Percentiles rank a stretch among this genome's conserved stretches.
Evolutionary conservation across 2,797 vertebrate genomes (phyloP).

Genomic region (Chromis chromis): DNA sequence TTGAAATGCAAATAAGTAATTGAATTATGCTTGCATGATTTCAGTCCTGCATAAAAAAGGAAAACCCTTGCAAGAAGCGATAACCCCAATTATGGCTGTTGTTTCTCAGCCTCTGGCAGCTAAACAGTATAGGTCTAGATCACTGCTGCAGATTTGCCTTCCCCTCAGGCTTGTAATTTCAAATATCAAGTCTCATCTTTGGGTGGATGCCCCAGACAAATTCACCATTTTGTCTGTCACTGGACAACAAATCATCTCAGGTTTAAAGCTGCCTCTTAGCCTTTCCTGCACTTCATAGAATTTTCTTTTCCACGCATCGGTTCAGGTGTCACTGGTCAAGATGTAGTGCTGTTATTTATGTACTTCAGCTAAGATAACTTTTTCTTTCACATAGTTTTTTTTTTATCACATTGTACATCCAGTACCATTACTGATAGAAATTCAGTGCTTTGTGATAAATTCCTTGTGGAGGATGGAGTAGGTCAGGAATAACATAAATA

Average conservation of each 20-base stretch:
- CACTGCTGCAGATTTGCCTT: constrained; percentile 40
- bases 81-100: constrained; percentile 79
- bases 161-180: constrained; percentile 47
- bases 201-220: constrained; percentile 30
- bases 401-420: constrained; percentile 7
- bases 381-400: constrained; percentile 10
- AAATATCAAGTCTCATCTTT: constrained; percentile 56
- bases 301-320: constrained; percentile 28
- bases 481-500: constrained; percentile 44
- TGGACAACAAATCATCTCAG: constrained; percentile 19
- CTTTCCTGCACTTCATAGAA: constrained; percentile 25
- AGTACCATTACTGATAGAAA: constrained; percentile 10
- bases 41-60: constrained; percentile 61
- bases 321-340: constrained; percentile 52
- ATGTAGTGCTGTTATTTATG: constrained; percentile 33
- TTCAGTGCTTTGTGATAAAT: constrained; percentile 13
- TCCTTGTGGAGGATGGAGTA: constrained; percentile 1
- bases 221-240: constrained; percentile 22
- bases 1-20: constrained; percentile 85
- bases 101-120: constrained; percentile 55
- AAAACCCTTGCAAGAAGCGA: constrained; percentile 67
- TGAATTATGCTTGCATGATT: constrained; percentile 79
- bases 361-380: constrained; percentile 39
- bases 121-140: constrained; percentile 56
- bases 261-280: constrained; percentile 43